Percentiles rank a stretch among this genome's conserved stretches.
These are phyloP conservation scores for Rhopalosiphum nymphaeae DNA, from an alignment of 2,888 invertebrate genomes.

Conservation along the genomic window DNA sequence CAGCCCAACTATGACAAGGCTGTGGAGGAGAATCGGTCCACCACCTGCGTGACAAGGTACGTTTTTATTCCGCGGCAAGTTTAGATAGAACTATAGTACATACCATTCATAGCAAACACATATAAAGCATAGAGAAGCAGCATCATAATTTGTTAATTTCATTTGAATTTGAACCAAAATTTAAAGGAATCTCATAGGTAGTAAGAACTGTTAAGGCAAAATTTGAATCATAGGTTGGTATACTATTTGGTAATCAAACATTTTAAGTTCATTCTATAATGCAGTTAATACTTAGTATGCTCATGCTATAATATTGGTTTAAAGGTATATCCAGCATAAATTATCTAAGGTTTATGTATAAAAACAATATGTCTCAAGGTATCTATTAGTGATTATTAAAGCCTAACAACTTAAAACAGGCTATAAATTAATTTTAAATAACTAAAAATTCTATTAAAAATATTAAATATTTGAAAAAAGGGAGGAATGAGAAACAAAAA, in stretches of 20 bases:
- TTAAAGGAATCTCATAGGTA: neutral
- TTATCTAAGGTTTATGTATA: neutral
- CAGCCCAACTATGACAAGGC: too few species aligned
- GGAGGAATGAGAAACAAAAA: neutral
- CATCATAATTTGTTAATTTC: neutral
- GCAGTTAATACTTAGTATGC: neutral
- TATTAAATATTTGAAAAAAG: neutral
- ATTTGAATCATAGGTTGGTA: neutral
- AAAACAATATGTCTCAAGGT: neutral
- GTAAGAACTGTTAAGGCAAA: neutral
- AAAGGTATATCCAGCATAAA: neutral
- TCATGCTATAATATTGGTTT: neutral
- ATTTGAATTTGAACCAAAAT: neutral
- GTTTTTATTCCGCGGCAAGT: too few species aligned
- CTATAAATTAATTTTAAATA: neutral
- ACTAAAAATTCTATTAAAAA: neutral
- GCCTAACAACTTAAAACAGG: neutral
- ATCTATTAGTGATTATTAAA: neutral
- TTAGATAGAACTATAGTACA: neutral
- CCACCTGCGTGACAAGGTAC: too few species aligned
- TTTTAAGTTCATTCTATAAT: neutral
- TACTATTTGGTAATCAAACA: neutral
- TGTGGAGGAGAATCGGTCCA: too few species aligned
- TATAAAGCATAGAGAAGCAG: neutral
- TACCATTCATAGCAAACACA: neutral